Evolutionary conservation across 2,113 vertebrate genomes (phyloP).

Genomic region (Acanthisitta chloris): DNA sequence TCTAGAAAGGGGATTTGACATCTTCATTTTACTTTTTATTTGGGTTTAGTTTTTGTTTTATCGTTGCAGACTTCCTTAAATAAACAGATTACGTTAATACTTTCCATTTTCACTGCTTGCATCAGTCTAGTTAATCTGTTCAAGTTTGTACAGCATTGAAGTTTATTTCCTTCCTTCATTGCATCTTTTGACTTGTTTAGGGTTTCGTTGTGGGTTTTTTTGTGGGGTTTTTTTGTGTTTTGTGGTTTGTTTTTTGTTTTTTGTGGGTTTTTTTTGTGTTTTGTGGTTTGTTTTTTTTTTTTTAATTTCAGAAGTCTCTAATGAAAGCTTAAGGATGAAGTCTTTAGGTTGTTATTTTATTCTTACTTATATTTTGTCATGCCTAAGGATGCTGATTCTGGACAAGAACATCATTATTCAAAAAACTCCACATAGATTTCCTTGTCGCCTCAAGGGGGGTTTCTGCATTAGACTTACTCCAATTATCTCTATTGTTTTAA

Average conservation of each 20-base stretch:
- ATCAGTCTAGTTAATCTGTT: background rate
- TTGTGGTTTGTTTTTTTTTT: too few species aligned
- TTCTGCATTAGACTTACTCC: background rate
- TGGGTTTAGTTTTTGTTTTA: background rate
- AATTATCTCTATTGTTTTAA: slow-evolving; percentile 31
- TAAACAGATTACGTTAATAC: background rate
- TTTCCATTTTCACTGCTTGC: background rate
- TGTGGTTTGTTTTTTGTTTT: too few species aligned
- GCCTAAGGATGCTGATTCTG: background rate
- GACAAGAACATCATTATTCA: background rate
- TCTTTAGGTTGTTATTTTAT: background rate
- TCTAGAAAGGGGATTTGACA: background rate
- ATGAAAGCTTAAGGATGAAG: background rate
- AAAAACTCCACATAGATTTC: background rate
- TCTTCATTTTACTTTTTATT: background rate
- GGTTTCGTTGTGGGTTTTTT: too few species aligned
- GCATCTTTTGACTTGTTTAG: background rate
- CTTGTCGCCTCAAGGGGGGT: background rate
- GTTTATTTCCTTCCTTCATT: background rate
- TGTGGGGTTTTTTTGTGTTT: too few species aligned
- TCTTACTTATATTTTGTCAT: background rate
- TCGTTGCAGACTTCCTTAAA: background rate
- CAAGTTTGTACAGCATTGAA: background rate
- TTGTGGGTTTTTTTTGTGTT: too few species aligned
- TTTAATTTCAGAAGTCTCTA: background rate